Evolutionary conservation across 2,113 vertebrate genomes (phyloP).

Genomic region (Python bivittatus): DNA sequence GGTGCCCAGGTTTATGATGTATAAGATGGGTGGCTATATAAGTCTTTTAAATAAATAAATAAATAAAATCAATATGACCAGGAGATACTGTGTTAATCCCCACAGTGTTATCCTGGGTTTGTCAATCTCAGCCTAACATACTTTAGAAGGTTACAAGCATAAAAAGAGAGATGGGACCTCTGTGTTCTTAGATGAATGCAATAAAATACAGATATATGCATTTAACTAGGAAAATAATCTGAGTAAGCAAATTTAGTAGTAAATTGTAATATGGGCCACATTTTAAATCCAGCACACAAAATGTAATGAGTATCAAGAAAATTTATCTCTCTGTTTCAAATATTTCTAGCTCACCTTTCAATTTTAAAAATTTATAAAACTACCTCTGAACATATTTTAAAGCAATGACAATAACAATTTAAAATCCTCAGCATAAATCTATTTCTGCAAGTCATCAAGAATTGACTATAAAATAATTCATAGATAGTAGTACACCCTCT

Average conservation of each 20-base stretch:
- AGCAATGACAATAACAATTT: not conserved
- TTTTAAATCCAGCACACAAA: not conserved
- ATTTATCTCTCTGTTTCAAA: not conserved
- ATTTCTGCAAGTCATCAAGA: not conserved
- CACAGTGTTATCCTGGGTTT: not conserved
- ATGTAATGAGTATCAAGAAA: conserved; percentile 1
- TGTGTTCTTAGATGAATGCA: not conserved
- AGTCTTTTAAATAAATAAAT: not conserved
- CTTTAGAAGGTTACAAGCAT: not conserved
- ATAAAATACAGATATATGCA: not conserved
- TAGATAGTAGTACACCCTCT: not conserved
- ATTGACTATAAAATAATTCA: not conserved
- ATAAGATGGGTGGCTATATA: not conserved
- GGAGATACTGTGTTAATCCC: not conserved
- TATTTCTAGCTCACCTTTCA: not conserved
- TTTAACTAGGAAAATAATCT: not conserved
- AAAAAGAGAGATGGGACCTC: not conserved
- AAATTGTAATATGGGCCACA: not conserved
- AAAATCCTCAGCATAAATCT: not conserved
- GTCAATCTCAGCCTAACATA: not conserved
- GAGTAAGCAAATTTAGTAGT: not conserved
- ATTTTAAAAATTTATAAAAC: not conserved
- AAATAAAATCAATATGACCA: not conserved
- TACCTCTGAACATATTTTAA: conserved; percentile 7
- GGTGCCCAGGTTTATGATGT: not conserved